Conservation (phyloP, 2,113 vertebrate species). For the Columba janthina region DNA sequence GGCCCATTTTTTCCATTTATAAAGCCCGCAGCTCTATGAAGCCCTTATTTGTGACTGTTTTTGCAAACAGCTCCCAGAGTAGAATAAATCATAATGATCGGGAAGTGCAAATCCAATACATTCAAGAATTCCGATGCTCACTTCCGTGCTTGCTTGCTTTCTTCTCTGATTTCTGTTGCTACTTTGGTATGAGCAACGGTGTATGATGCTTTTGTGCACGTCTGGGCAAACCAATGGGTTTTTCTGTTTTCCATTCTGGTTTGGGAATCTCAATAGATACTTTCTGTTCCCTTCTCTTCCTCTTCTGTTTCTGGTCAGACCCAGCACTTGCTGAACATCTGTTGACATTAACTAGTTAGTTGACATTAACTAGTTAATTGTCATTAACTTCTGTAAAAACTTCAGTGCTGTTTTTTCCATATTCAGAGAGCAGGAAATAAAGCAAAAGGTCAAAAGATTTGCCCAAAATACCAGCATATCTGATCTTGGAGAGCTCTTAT, state of each 20-base stretch:
- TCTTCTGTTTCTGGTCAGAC: neutral
- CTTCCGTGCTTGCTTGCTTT: neutral
- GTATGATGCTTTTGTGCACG: neutral
- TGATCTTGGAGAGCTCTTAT: neutral
- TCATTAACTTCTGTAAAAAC: neutral
- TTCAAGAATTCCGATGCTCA: neutral
- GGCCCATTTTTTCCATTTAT: neutral
- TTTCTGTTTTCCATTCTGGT: neutral
- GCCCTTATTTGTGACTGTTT: neutral
- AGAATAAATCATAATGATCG: neutral
- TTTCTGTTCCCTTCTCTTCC: neutral
- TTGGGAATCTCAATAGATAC: neutral
- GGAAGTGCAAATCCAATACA: neutral
- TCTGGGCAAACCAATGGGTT: neutral
- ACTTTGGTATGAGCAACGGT: neutral
- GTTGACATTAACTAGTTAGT: neutral
- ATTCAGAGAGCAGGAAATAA: neutral
- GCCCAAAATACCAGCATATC: neutral
- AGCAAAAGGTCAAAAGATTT: neutral
- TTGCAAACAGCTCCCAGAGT: neutral
- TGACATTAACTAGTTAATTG: neutral
- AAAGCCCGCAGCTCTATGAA: neutral
- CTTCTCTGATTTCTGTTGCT: neutral
- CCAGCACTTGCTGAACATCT: neutral
- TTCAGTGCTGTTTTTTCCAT: neutral